A percentile compares a stretch with the other conserved stretches of the same genome.
These are phyloP conservation scores for Periplaneta americana DNA, from an alignment of 1,140 invertebrate genomes.

Conservation along the genomic window DNA sequence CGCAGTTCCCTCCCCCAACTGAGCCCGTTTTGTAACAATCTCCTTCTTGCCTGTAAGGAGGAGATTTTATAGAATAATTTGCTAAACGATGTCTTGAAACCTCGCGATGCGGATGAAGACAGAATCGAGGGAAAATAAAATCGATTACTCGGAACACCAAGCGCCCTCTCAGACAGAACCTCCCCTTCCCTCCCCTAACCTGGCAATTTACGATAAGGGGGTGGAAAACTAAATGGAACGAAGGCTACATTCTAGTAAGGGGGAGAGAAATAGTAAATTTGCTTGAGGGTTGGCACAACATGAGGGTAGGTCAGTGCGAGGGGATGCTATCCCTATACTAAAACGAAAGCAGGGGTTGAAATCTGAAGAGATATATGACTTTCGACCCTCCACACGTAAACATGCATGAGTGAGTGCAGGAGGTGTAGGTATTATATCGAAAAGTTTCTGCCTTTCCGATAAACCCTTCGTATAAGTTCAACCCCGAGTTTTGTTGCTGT, in stretches of 20 bases:
- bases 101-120: background rate
- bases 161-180: background rate
- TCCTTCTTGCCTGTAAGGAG: background rate
- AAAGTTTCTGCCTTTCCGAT: background rate
- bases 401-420: background rate
- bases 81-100: background rate
- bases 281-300: background rate
- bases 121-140: background rate
- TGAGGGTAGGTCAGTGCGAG: background rate
- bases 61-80: background rate
- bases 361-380: background rate
- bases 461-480: no score
- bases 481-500: background rate
- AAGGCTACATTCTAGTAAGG: no score
- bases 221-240: background rate
- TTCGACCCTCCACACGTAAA: background rate
- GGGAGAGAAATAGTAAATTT: background rate
- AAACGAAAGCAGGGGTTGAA: background rate
- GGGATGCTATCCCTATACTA: background rate
- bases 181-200: background rate
- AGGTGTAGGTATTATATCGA: background rate
- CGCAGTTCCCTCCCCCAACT: no score
- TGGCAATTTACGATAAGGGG: background rate
- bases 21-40: no score
- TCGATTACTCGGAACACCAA: background rate